Evolutionary conservation across 2,797 vertebrate genomes (phyloP), one percentile per base, ranked within the genome.

Genomic region (Lutjanus campechanus): DNA sequence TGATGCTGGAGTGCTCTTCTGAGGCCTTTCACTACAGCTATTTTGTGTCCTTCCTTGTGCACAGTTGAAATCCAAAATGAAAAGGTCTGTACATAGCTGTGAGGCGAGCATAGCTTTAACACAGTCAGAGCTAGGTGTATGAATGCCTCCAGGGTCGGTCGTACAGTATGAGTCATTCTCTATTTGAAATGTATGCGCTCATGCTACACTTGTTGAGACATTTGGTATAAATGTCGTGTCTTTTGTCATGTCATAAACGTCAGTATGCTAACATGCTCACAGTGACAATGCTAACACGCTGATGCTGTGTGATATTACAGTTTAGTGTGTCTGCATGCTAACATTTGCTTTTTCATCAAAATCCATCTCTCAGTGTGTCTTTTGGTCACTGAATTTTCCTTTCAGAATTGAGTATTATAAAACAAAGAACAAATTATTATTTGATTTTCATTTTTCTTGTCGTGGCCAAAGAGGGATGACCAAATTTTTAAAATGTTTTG

Each of bases 1-100:
- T 68, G 60, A 60, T 80, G 76, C 41, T 68, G 62, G 9, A 50
- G 50, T 36, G 68, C 53, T 74, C 22, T 25, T 47, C 49, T 1
- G 50, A 55, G 44, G 66, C 53, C n/a, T 75, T 73, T 83, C 58
- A 63, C 29, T 61, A 47, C 44, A 69, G 70, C 77, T 62, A 20
- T 61, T 69, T 56, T 61, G 51, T 55, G 46, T 67, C 36, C 36
- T 17, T 74, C 51, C 60, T 47, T 20, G 46, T 40, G 46, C 54
- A 29, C 43, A 36, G 36, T 55, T 19, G 36, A 73, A 78, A 67
- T 51, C 41, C 43, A 7, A 55, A 55, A 59, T 67, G 51, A 70
- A 83, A 77, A 54, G 46, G 43, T 60, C 22, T 53, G 56, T 16
- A 36, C 29, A 25, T 15, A 62, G 15, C 46, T 12, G 56, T 9